Percentiles rank a stretch among this genome's conserved stretches.
Evolutionary conservation across 2,888 invertebrate species (phyloP).

Genomic region (Aethes cnicana): DNA sequence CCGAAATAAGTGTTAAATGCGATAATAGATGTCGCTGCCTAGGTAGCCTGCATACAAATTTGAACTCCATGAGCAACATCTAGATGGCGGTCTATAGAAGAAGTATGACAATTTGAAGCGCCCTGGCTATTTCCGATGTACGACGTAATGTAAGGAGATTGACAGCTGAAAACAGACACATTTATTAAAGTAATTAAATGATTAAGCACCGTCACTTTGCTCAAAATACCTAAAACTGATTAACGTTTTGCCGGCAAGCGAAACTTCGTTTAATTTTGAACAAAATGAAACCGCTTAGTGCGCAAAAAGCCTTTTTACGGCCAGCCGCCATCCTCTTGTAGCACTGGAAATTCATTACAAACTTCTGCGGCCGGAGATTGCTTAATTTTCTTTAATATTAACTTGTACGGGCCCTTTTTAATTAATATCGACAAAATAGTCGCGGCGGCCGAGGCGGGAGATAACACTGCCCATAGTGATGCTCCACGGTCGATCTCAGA

Average conservation of each 20-base stretch:
- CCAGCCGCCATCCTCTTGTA: slow-evolving; percentile 42
- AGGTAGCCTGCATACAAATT: too few relatives aligned
- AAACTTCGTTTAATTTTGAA: slow-evolving; percentile 42
- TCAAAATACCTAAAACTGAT: slow-evolving; percentile 5
- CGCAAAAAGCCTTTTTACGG: slow-evolving; percentile 42
- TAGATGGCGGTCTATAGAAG: too few relatives aligned
- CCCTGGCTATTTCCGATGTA: too few relatives aligned
- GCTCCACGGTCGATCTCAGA: slow-evolving; percentile 30
- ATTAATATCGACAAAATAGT: slow-evolving; percentile 83
- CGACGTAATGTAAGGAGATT: too few relatives aligned
- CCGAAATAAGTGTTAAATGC: too few relatives aligned
- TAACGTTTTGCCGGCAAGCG: slow-evolving; percentile 31
- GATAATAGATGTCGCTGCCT: too few relatives aligned
- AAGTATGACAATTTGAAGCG: too few relatives aligned
- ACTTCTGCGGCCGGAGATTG: slow-evolving; percentile 70
- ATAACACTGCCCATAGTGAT: slow-evolving; percentile 65
- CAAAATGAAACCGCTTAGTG: slow-evolving; percentile 45
- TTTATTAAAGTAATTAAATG: too few relatives aligned
- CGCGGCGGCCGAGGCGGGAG: slow-evolving; percentile 62
- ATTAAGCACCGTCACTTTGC: slow-evolving; percentile 1
- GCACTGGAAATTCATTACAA: slow-evolving; percentile 74
- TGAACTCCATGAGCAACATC: too few relatives aligned
- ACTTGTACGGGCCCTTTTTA: slow-evolving; percentile 80
- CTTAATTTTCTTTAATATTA: slow-evolving; percentile 82
- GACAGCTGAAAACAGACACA: too few relatives aligned